A percentile compares a stretch with the other conserved stretches of the same genome.
Evolutionary conservation across 2,797 vertebrate species (phyloP).

Genomic region (Catostomus latipinnis): DNA sequence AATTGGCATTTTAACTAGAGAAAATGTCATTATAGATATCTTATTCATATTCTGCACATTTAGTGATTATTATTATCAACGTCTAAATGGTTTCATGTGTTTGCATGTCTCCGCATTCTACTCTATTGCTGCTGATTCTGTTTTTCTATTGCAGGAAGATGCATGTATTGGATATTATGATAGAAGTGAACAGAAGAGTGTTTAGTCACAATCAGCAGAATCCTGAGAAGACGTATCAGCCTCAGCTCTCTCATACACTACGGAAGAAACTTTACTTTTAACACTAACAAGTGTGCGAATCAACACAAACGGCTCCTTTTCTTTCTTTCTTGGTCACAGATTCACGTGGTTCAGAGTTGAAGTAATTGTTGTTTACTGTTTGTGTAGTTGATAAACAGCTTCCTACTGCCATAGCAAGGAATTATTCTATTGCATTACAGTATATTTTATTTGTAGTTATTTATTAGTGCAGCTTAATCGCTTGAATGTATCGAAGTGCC

Average conservation of each 20-base stretch:
- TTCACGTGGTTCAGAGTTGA: too few relatives aligned
- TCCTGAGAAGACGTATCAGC: slow-evolving; percentile 70
- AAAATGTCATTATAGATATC: too few relatives aligned
- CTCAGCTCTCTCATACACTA: slow-evolving; percentile 84
- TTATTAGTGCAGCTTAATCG: not conserved
- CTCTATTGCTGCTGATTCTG: not conserved
- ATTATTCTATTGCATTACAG: not conserved
- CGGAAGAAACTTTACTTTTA: slow-evolving; percentile 83
- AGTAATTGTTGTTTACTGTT: too few relatives aligned
- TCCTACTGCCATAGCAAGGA: not conserved
- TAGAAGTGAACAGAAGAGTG: slow-evolving; percentile 79
- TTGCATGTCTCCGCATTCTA: too few relatives aligned
- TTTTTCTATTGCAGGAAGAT: slow-evolving; percentile 74
- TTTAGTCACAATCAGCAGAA: slow-evolving; percentile 78
- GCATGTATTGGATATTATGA: slow-evolving; percentile 81
- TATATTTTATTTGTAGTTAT: not conserved
- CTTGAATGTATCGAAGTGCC: not conserved
- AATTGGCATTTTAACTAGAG: too few relatives aligned
- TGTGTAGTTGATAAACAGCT: slow-evolving; percentile 37
- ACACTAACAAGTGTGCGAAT: not conserved
- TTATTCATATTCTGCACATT: too few relatives aligned
- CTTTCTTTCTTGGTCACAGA: not conserved
- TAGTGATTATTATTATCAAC: too few relatives aligned
- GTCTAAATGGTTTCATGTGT: too few relatives aligned
- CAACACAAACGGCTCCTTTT: not conserved